phyloP scores from a whole-genome alignment of 2,888 invertebrate species.

The Pachycephus smyrnensis region DNA sequence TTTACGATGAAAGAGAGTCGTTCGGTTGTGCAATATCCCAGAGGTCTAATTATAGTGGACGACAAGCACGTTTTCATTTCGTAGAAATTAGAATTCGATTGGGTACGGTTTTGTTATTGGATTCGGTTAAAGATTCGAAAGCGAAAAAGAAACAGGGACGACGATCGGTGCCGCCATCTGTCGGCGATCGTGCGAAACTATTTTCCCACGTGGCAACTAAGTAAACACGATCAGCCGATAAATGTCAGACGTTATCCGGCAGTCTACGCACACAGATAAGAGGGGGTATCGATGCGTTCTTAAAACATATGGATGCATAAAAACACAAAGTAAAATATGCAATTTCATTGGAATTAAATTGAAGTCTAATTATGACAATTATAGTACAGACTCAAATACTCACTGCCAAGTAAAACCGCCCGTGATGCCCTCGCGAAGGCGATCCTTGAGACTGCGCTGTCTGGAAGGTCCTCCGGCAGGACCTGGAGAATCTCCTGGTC shows the following conservation, averaged over 20 bases:
- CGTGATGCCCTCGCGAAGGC: constrained; percentile 82
- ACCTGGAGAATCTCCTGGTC: constrained; percentile 20
- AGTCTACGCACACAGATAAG: not conserved
- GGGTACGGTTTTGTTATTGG: not conserved
- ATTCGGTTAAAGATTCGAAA: not conserved
- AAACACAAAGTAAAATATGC: not conserved
- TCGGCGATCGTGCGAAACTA: not conserved
- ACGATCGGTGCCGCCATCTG: not conserved
- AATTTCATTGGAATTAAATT: not conserved
- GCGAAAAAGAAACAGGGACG: not conserved
- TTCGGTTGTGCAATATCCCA: not conserved
- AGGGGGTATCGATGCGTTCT: not conserved
- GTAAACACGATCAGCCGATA: not conserved
- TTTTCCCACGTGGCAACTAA: not conserved
- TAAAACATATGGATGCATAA: not conserved
- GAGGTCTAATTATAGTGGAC: not conserved
- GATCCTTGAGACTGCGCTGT: constrained; percentile 82
- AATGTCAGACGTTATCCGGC: not conserved
- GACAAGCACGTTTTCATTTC: not conserved
- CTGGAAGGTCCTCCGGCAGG: constrained; percentile 71
- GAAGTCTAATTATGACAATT: not conserved
- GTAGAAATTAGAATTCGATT: not conserved
- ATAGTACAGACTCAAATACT: constrained; percentile 66
- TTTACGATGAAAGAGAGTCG: not conserved
- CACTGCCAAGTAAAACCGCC: constrained; percentile 86